Conservation (phyloP, 2,797 vertebrate genomes). For the Tangara arthus region DNA sequence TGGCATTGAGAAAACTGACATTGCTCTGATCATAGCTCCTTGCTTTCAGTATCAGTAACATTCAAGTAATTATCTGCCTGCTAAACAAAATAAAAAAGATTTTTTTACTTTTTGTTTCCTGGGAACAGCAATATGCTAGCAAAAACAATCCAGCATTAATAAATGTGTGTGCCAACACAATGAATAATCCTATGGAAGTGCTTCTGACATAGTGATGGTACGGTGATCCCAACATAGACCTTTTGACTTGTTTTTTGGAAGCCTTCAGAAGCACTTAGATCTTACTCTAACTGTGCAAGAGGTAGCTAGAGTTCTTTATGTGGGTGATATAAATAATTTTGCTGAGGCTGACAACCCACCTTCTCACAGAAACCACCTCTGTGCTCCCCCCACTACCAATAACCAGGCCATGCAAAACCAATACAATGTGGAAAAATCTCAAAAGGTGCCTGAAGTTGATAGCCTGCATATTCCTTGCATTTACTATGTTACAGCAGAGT, state of each 20-base stretch:
- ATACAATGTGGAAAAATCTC: not conserved
- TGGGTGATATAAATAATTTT: not conserved
- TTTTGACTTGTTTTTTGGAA: not conserved
- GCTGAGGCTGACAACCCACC: not conserved
- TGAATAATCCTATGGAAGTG: not conserved
- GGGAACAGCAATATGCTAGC: not conserved
- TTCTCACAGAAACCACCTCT: not conserved
- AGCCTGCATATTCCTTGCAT: not conserved
- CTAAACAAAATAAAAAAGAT: not conserved
- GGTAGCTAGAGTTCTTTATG: not conserved
- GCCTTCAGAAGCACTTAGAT: not conserved
- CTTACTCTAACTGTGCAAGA: not conserved
- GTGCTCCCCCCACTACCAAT: not conserved
- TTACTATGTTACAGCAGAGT: not conserved
- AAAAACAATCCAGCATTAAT: not conserved
- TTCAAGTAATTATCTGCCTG: not conserved
- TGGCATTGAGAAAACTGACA: not conserved
- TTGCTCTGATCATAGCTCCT: not conserved
- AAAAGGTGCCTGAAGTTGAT: not conserved
- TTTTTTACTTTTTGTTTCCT: conserved; percentile 1
- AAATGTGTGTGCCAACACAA: not conserved
- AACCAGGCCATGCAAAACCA: not conserved
- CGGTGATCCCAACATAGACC: not conserved
- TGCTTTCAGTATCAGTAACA: not conserved
- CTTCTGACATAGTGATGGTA: not conserved